Conservation (phyloP, 2,113 vertebrate genomes). For the Elachura formosa region DNA sequence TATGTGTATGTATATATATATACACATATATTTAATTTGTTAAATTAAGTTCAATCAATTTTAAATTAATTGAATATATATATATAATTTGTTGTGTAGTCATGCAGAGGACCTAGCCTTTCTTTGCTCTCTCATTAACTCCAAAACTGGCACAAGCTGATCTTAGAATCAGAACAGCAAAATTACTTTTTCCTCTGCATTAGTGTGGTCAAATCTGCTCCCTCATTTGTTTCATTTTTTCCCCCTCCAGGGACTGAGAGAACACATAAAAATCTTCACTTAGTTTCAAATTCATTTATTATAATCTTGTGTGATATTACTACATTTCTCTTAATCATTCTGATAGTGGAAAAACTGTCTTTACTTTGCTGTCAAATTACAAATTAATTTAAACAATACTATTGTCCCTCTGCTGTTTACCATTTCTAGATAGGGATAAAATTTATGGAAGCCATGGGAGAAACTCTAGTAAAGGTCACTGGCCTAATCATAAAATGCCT, state of each 20-base stretch:
- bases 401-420: neutral
- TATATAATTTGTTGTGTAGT: neutral
- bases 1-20: rapidly evolving
- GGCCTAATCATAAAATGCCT: neutral
- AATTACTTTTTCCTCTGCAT: neutral
- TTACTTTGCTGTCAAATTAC: neutral
- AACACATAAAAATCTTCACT: neutral
- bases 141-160: neutral
- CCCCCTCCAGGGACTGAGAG: neutral
- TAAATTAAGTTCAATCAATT: neutral
- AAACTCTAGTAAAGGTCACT: neutral
- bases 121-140: neutral
- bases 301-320: neutral
- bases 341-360: neutral
- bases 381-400: neutral
- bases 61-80: neutral
- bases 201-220: neutral
- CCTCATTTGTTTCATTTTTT: no score
- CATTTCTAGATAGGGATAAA: neutral
- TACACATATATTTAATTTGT: neutral
- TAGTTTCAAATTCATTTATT: neutral
- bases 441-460: neutral
- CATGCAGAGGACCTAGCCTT: neutral
- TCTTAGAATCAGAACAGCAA: neutral
- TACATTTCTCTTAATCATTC: neutral